phyloP scores from a whole-genome alignment of 1,140 invertebrate species.

The Ganaspis sp. region DNA sequence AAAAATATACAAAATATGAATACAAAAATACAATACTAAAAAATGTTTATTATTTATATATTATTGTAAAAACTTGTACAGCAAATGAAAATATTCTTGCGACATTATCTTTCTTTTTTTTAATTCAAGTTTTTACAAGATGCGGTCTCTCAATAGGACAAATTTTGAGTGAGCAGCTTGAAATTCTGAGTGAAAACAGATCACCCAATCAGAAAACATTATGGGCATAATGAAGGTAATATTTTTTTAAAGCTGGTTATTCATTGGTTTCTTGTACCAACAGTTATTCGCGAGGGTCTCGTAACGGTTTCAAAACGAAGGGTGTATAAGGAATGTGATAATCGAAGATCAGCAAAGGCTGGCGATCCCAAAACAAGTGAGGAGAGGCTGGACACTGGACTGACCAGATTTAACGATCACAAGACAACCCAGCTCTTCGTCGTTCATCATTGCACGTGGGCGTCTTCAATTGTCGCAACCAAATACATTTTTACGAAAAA shows the following conservation, averaged over 20 bases:
- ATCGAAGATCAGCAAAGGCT: conserved; percentile 37
- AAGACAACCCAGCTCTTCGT: conserved; percentile 36
- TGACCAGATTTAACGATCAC: conserved; percentile 42
- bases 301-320: conserved; percentile 32
- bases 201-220: conserved; percentile 2
- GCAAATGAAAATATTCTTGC: too few species aligned
- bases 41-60: too few species aligned
- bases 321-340: conserved; percentile 43
- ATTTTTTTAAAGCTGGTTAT: conserved; percentile 17
- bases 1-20: too few species aligned
- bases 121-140: neutral
- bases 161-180: neutral
- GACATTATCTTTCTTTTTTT: too few species aligned
- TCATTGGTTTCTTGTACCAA: conserved; percentile 1
- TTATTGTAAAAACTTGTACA: too few species aligned
- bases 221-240: neutral
- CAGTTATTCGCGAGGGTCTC: conserved; percentile 8
- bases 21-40: too few species aligned
- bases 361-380: conserved; percentile 31
- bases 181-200: conserved; percentile 17
- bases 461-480: neutral
- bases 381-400: conserved; percentile 32
- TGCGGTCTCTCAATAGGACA: neutral
- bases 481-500: neutral
- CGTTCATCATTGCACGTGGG: conserved; percentile 34